Evolutionary conservation across 1,140 invertebrate genomes (phyloP).

Genomic region (Drosophila bocki): DNA sequence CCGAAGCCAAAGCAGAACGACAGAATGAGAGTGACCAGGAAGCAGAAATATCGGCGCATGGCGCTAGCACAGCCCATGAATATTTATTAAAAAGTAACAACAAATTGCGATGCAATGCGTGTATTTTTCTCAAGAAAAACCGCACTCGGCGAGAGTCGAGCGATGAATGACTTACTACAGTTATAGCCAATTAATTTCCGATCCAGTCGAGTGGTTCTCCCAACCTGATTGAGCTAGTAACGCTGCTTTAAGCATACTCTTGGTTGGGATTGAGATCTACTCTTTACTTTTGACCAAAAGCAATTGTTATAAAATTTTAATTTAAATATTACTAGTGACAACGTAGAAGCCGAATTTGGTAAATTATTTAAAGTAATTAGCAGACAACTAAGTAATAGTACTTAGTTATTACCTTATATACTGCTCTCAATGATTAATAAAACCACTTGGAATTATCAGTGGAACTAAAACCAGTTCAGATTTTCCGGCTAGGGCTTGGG

Average conservation of each 20-base stretch:
- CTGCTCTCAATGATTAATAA: constrained; percentile 13
- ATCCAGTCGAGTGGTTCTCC: constrained; percentile 3
- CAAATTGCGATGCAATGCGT: neutral
- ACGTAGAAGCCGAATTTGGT: neutral
- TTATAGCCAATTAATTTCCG: neutral
- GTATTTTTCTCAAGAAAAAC: neutral
- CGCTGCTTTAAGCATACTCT: neutral
- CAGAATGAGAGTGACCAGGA: constrained; percentile 1
- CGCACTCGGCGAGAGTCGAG: neutral
- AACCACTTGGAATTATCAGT: neutral
- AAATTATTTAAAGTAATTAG: neutral
- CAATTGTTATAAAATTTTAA: too few species aligned
- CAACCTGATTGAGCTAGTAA: constrained; percentile 15
- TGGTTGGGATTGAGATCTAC: neutral
- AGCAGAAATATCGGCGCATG: constrained; percentile 3
- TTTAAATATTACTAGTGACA: too few species aligned
- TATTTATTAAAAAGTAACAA: constrained; percentile 14
- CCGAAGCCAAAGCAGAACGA: neutral
- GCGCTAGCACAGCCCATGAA: neutral
- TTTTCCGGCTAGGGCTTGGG: neutral
- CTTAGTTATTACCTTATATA: neutral
- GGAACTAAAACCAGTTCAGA: neutral
- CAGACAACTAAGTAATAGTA: too few species aligned
- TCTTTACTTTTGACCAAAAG: neutral
- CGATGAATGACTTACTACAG: constrained; percentile 2